Conservation (phyloP, 2,888 invertebrate species). For the Drosophila mimica region DNA sequence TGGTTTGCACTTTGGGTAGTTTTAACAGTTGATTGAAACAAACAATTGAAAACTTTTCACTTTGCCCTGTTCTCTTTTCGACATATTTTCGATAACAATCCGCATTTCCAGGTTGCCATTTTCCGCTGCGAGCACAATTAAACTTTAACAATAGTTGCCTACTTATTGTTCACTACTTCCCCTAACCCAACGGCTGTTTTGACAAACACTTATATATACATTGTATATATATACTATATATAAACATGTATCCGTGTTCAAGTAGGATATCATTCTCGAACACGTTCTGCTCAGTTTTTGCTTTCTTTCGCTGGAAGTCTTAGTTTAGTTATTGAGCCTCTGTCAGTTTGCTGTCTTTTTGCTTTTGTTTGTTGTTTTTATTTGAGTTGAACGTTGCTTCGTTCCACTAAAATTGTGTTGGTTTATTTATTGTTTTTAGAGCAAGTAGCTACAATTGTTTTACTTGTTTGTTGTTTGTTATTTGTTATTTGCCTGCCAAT, state of each 20-base stretch:
- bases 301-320: conserved; percentile 19
- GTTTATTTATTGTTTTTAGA: conserved; percentile 70
- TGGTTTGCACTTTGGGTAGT: background rate
- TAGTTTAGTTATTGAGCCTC: conserved; percentile 35
- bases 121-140: conserved; percentile 15
- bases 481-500: conserved; percentile 20
- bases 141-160: conserved; percentile 54
- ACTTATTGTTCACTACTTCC: conserved; percentile 34
- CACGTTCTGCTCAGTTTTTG: conserved; percentile 14
- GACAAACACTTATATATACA: conserved; percentile 1
- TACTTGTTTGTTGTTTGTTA: conserved; percentile 23
- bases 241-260: conserved; percentile 41
- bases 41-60: conserved; percentile 56
- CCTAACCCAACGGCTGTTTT: background rate
- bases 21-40: background rate
- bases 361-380: conserved; percentile 31
- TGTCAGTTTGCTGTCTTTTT: conserved; percentile 10
- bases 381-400: conserved; percentile 45
- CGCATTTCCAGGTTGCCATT: background rate
- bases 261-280: conserved; percentile 33
- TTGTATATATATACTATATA: background rate
- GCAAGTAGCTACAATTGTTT: conserved; percentile 50
- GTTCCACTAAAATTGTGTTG: conserved; percentile 69
- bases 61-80: conserved; percentile 16
- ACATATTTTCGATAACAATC: conserved; percentile 38